phyloP scores from a whole-genome alignment of 2,113 vertebrate species.

The Cnemophilus loriae region DNA sequence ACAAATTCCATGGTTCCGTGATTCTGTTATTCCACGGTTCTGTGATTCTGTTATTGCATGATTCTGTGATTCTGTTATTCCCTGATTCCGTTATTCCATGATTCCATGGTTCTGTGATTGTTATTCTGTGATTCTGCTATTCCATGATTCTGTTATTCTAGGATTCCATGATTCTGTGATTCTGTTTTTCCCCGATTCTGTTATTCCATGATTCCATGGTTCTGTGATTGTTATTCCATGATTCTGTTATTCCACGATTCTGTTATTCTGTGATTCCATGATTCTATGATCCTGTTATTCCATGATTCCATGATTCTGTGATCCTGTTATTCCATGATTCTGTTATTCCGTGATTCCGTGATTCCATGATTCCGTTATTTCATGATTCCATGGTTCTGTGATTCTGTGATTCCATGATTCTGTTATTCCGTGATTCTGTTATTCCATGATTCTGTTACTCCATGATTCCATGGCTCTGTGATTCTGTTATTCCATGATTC shows the following conservation, averaged over 20 bases:
- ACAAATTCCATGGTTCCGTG: no score
- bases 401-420: neutral
- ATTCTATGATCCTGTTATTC: no score
- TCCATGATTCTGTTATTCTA: neutral
- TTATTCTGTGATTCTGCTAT: no score
- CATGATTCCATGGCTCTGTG: neutral
- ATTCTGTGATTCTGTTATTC: neutral
- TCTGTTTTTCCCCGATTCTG: no score
- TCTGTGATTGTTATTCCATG: neutral
- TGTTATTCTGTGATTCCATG: rapidly evolving
- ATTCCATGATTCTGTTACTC: no score
- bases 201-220: neutral
- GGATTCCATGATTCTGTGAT: no score
- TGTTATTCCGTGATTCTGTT: rapidly evolving
- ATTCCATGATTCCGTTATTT: neutral
- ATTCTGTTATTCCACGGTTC: no score
- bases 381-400: neutral
- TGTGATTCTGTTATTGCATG: neutral
- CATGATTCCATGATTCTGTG: neutral
- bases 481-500: no score
- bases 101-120: rapidly evolving
- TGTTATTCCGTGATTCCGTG: no score
- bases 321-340: no score
- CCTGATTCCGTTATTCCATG: neutral
- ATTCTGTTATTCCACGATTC: neutral